Evolutionary conservation across 2,888 invertebrate genomes (phyloP).

Genomic region (Netelia virgata): DNA sequence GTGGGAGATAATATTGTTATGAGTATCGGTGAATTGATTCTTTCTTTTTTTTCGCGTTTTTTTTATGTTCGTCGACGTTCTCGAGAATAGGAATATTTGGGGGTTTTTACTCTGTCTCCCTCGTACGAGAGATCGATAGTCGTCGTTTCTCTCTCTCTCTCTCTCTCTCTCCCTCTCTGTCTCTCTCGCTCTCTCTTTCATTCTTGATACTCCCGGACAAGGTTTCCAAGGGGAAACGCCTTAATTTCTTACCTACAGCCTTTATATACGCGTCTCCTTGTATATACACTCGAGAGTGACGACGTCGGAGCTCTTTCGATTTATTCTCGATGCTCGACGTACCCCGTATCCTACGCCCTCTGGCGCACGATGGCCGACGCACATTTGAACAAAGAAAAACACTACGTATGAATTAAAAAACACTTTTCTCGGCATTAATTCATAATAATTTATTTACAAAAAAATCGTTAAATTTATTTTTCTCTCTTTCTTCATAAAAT

Average conservation of each 20-base stretch:
- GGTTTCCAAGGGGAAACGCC: slow-evolving; percentile 65
- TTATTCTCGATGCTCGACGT: slow-evolving; percentile 5
- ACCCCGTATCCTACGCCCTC: neutral
- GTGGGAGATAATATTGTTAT: neutral
- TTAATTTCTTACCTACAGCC: slow-evolving; percentile 62
- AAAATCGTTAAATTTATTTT: no score
- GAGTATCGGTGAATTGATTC: neutral
- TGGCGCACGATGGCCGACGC: neutral
- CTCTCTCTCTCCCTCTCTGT: slow-evolving; percentile 18
- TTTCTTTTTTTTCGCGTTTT: no score
- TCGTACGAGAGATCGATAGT: slow-evolving; percentile 68
- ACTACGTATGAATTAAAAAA: no score
- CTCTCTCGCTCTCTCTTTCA: slow-evolving; percentile 35
- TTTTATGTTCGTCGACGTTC: neutral
- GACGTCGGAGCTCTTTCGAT: slow-evolving; percentile 10
- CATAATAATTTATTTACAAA: no score
- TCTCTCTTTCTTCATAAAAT: no score
- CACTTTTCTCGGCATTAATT: no score
- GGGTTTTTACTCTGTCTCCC: slow-evolving; percentile 48
- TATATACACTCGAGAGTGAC: slow-evolving; percentile 15
- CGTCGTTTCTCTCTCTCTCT: slow-evolving; percentile 41
- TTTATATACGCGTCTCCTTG: slow-evolving; percentile 16
- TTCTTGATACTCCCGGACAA: slow-evolving; percentile 59
- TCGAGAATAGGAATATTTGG: slow-evolving; percentile 53
- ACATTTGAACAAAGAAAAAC: neutral